Percentiles rank a stretch among this genome's conserved stretches.
Conservation (phyloP, 2,797 vertebrate genomes). For the Graptemys geographica region DNA sequence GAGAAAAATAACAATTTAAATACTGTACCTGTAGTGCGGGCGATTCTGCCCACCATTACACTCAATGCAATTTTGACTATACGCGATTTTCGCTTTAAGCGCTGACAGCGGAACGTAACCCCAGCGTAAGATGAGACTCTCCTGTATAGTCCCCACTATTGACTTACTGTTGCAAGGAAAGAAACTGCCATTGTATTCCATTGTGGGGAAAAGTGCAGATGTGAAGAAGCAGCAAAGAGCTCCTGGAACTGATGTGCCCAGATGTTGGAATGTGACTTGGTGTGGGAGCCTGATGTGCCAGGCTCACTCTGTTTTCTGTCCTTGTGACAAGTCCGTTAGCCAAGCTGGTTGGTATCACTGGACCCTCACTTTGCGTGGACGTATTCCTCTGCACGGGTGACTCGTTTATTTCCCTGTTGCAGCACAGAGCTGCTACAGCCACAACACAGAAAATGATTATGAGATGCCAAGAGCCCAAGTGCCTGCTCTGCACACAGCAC, state of each 20-base stretch:
- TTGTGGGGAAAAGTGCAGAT: neutral
- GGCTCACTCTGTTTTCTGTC: neutral
- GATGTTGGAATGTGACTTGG: neutral
- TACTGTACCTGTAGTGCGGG: too few species aligned
- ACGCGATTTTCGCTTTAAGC: too few species aligned
- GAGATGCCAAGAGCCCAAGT: neutral
- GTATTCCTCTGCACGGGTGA: neutral
- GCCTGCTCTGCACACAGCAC: neutral
- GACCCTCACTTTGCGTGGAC: neutral
- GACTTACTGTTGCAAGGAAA: slow-evolving; percentile 70
- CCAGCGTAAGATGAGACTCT: too few species aligned
- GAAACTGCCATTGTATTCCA: slow-evolving; percentile 69
- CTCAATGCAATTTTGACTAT: too few species aligned
- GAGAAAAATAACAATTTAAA: too few species aligned
- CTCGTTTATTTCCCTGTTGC: slow-evolving; percentile 44
- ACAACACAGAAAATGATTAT: neutral
- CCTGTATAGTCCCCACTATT: neutral
- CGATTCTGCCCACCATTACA: too few species aligned
- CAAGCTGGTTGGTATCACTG: neutral
- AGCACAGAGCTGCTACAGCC: neutral
- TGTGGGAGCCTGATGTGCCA: neutral
- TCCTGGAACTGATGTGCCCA: slow-evolving; percentile 38
- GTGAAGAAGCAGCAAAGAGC: neutral
- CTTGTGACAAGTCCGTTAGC: neutral
- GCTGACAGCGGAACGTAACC: too few species aligned